Evolutionary conservation across 2,888 invertebrate species (phyloP).

Genomic region (Dione vanillae): DNA sequence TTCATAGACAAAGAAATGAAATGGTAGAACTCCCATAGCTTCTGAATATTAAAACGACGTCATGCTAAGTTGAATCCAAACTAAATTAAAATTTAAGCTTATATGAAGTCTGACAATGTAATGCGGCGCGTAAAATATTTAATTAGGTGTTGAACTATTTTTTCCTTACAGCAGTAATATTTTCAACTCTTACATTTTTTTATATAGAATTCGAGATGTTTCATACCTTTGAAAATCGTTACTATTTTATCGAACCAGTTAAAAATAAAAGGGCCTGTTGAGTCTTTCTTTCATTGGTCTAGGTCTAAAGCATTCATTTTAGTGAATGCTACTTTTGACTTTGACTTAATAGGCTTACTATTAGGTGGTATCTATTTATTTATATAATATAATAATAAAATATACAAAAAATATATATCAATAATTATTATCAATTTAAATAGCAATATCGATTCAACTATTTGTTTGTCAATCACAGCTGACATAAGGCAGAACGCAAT

Average conservation of each 20-base stretch:
- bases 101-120: not conserved
- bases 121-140: conserved; percentile 11
- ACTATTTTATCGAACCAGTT: too few relatives aligned
- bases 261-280: too few relatives aligned
- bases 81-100: conserved; percentile 15
- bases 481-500: conserved; percentile 20
- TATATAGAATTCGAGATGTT: too few relatives aligned
- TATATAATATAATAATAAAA: too few relatives aligned
- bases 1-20: too few relatives aligned
- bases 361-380: too few relatives aligned
- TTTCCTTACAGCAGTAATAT: not conserved
- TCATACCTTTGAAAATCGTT: too few relatives aligned
- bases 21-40: conserved; percentile 1
- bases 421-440: conserved; percentile 3
- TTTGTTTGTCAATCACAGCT: conserved; percentile 30
- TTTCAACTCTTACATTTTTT: not conserved
- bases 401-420: not conserved
- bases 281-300: too few relatives aligned
- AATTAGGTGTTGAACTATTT: not conserved
- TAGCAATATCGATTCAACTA: conserved; percentile 9
- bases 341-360: too few relatives aligned
- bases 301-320: too few relatives aligned
- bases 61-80: conserved; percentile 9
- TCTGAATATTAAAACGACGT: not conserved
- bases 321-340: too few relatives aligned